Percentiles rank a stretch among this genome's conserved stretches.
Conservation (phyloP, 2,888 invertebrate species). For the Tinea semifulvella region DNA sequence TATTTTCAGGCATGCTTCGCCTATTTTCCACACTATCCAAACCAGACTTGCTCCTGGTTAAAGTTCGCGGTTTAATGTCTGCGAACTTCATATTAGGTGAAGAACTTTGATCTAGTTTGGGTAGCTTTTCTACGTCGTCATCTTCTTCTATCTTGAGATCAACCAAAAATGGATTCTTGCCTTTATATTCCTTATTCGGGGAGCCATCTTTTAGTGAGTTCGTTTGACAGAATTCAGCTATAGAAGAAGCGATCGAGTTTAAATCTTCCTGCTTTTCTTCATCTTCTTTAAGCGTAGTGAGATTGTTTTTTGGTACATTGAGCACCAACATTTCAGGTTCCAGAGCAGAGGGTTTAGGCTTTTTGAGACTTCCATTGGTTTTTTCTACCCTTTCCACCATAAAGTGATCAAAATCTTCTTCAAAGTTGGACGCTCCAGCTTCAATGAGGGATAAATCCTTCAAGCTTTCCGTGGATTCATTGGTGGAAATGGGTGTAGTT, state of each 20-base stretch:
- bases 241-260: slow-evolving; percentile 31
- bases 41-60: slow-evolving; percentile 19
- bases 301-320: slow-evolving; percentile 39
- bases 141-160: slow-evolving; percentile 19
- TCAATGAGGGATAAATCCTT: no score
- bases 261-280: slow-evolving; percentile 43
- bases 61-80: slow-evolving; percentile 29
- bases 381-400: slow-evolving; percentile 56
- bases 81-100: slow-evolving; percentile 32
- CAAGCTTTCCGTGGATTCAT: no score
- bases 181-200: slow-evolving; percentile 14
- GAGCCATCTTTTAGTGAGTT: slow-evolving; percentile 18
- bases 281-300: slow-evolving; percentile 49
- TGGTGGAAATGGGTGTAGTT: no score
- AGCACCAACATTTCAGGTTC: slow-evolving; percentile 39
- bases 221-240: slow-evolving; percentile 31
- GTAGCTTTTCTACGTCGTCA: slow-evolving; percentile 15
- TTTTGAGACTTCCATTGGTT: slow-evolving; percentile 37
- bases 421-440: no score
- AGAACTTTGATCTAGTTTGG: no score
- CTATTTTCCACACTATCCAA: slow-evolving; percentile 22
- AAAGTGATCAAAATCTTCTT: no score
- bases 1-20: slow-evolving; percentile 40
- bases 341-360: slow-evolving; percentile 32
- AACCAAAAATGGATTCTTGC: slow-evolving; percentile 22